Percentiles rank a stretch among this genome's conserved stretches.
These are phyloP conservation scores for Protobothrops flavoviridis DNA, from an alignment of 2,113 vertebrate species.

Conservation along the genomic window DNA sequence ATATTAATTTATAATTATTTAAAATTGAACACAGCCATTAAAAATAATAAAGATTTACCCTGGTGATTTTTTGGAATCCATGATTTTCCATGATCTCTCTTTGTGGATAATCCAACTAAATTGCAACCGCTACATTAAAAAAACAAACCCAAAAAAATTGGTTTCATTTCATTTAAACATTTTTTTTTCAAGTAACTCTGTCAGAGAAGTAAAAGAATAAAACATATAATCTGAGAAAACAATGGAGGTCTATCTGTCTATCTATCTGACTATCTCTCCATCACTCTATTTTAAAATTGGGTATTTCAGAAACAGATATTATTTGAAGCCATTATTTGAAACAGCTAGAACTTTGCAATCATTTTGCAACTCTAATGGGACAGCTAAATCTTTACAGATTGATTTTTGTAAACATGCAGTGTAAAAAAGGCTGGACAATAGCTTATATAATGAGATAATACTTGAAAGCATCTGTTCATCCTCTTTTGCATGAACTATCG, in stretches of 20 bases:
- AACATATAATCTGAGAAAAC: background rate
- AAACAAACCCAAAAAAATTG: background rate
- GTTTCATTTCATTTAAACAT: background rate
- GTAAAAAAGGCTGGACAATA: background rate
- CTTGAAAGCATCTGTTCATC: conserved; percentile 10
- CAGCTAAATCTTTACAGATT: background rate
- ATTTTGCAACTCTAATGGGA: background rate
- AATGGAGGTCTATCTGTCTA: background rate
- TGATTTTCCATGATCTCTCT: background rate
- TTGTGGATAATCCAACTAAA: background rate
- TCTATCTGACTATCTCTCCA: background rate
- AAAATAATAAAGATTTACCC: conserved; percentile 25
- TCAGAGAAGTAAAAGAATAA: background rate
- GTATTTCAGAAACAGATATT: background rate
- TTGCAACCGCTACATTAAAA: background rate
- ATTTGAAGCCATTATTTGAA: background rate
- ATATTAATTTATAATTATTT: background rate
- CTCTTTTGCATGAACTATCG: background rate
- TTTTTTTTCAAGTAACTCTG: background rate
- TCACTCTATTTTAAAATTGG: background rate
- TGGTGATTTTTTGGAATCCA: conserved; percentile 8
- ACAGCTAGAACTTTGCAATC: background rate
- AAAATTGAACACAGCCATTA: background rate
- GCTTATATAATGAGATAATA: background rate
- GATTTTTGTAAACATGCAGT: background rate